A percentile compares a stretch with the other conserved stretches of the same genome.
phyloP scores from a whole-genome alignment of 2,888 invertebrate genomes.

The Cancer borealis region DNA sequence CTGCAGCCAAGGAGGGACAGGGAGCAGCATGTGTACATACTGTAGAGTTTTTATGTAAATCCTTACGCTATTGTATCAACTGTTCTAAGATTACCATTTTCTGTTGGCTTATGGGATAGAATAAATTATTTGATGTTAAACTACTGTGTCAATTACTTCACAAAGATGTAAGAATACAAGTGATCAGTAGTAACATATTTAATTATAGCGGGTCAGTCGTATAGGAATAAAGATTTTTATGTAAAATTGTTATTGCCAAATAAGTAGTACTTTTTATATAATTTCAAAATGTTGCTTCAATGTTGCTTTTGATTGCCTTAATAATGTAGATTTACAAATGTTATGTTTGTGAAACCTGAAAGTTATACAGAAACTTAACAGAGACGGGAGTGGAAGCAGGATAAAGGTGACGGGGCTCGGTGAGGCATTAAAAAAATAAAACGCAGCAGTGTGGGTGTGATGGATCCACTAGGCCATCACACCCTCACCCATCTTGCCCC shows the following conservation, averaged over 20 bases:
- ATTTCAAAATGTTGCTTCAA: not conserved
- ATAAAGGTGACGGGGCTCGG: not conserved
- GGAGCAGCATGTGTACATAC: slow-evolving; percentile 73
- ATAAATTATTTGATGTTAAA: slow-evolving; percentile 76
- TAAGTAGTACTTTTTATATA: not conserved
- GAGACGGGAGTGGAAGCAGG: not conserved
- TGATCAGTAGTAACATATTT: slow-evolving; percentile 12
- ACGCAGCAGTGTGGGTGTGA: not conserved
- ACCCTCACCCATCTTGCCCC: not conserved
- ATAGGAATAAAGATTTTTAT: not conserved
- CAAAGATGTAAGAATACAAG: not conserved
- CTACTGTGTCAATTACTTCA: slow-evolving; percentile 16
- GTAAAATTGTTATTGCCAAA: not conserved
- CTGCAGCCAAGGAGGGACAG: slow-evolving; percentile 45
- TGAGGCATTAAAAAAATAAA: not conserved
- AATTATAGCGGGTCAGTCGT: not conserved
- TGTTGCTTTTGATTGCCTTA: not conserved
- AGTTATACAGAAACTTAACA: not conserved
- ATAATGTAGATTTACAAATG: not conserved
- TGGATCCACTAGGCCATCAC: not conserved
- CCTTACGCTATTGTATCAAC: slow-evolving; percentile 69
- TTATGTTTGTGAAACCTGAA: not conserved
- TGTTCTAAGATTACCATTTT: slow-evolving; percentile 72
- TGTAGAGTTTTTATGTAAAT: slow-evolving; percentile 75
- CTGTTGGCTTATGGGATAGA: slow-evolving; percentile 75